phyloP scores from a whole-genome alignment of 2,797 vertebrate species.

The Apogon hyalosoma region DNA sequence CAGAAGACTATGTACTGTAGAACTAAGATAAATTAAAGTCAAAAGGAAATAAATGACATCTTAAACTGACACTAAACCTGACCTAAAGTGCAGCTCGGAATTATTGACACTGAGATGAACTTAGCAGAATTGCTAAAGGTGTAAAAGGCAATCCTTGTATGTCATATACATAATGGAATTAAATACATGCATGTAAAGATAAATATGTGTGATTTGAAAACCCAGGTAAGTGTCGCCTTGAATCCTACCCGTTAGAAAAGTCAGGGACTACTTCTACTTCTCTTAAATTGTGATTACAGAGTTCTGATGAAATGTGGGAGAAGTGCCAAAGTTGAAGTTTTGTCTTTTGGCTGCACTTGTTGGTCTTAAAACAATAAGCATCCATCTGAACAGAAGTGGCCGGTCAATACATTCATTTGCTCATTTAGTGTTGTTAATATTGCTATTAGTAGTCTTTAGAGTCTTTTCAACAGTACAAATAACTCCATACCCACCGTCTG shows the following conservation, averaged over 20 bases:
- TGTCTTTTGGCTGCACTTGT: conserved; percentile 37
- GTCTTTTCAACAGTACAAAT: neutral
- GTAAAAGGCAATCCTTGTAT: conserved; percentile 25
- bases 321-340: conserved; percentile 25
- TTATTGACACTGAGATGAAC: neutral
- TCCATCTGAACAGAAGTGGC: conserved; percentile 28
- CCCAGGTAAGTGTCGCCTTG: conserved; percentile 22
- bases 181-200: conserved; percentile 40
- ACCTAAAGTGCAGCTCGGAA: neutral
- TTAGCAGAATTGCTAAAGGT: conserved; percentile 4
- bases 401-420: conserved; percentile 14
- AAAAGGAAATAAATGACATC: neutral
- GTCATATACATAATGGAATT: conserved; percentile 36
- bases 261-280: conserved; percentile 11
- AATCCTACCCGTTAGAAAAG: conserved; percentile 21
- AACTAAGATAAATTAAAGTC: neutral
- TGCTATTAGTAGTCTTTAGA: conserved; percentile 3
- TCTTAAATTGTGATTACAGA: conserved; percentile 14
- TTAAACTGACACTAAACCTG: neutral
- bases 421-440: conserved; percentile 17
- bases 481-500: neutral
- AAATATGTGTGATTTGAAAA: conserved; percentile 54
- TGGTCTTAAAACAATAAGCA: conserved; percentile 21
- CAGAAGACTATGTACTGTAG: neutral
- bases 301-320: conserved; percentile 10